Base-by-base conservation (phyloP, 1,140 invertebrate species). In the Hermetia illucens region DNA sequence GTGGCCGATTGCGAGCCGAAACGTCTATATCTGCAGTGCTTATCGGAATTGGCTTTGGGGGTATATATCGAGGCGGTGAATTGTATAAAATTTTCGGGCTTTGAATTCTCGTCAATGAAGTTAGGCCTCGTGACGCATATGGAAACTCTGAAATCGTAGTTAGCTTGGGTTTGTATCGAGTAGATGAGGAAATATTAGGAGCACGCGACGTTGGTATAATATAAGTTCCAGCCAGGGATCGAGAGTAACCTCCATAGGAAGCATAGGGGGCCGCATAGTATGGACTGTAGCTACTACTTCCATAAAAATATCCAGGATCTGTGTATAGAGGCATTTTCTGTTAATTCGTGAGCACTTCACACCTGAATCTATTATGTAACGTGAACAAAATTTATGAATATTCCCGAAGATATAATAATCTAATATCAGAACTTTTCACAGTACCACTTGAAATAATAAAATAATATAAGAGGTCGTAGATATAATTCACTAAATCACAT, bases 1-100 rank as follows among this genome's bases (percentile, higher is more conserved):
- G 30, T 12, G 42, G 25, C 46, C 62, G 68, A 53, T 74, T 72
- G 29, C 72, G 63, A 0, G 65, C 64, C 3, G 79, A 79, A 1
- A 87, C 80, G 55, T 87, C 82, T 44, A 87, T 87, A 51, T 85
- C 79, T 2, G 80, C 78, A 4, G 82, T 85, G 51, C 85, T 80
- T 21, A 85, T 82, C 41, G 68, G 65, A 13, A 77, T 69, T 5
- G 76, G 75, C 29, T 70, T 64, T 2, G 68, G 55, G 19, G 70
- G 61, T 44, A 66, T 68, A 41, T 59, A 65, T 12, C 65, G 55
- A 17, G 66, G 50, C 27, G 52, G 48, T n/a, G 41, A 41, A 34
- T 50, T 55, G 2, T 21, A 24, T 0, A 42, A 40, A 21, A 68
- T 53, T 39, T 67, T 68, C 0, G 69, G 64, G 1, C 65, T 62